These are phyloP conservation scores for Catharus ustulatus DNA, from an alignment of 2,797 vertebrate genomes.

Conservation along the genomic window DNA sequence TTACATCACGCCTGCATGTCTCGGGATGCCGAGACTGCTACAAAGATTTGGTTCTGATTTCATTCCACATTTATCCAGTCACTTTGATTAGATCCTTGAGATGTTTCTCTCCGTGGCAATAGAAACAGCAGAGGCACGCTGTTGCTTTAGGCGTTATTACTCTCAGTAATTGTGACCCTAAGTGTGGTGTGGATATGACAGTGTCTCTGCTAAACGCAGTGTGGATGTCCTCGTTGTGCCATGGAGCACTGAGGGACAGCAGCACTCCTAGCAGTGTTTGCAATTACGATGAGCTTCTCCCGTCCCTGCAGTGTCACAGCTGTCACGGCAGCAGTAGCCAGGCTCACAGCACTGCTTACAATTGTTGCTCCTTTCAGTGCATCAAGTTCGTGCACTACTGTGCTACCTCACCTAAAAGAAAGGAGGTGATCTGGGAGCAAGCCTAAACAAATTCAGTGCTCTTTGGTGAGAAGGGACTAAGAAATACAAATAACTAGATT, in stretches of 20 bases:
- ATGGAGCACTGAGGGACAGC: neutral
- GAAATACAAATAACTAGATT: neutral
- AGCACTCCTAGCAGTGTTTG: neutral
- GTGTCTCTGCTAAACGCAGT: neutral
- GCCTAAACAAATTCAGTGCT: neutral
- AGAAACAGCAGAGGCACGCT: neutral
- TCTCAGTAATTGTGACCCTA: neutral
- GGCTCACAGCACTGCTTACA: neutral
- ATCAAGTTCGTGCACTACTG: neutral
- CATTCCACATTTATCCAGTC: neutral
- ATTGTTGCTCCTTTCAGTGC: neutral
- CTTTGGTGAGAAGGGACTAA: neutral
- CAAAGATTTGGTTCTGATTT: neutral
- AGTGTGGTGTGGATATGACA: neutral
- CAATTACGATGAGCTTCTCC: neutral
- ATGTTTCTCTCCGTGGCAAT: neutral
- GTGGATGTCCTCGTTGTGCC: neutral
- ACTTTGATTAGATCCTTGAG: neutral
- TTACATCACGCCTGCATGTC: accelerated
- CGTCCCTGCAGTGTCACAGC: neutral
- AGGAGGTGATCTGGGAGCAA: neutral
- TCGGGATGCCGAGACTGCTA: neutral
- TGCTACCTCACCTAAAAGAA: neutral
- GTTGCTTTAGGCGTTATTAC: neutral
- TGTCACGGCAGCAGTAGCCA: neutral